Base-by-base conservation (phyloP, 1,140 invertebrate species). In the Lethrus apterus region DNA sequence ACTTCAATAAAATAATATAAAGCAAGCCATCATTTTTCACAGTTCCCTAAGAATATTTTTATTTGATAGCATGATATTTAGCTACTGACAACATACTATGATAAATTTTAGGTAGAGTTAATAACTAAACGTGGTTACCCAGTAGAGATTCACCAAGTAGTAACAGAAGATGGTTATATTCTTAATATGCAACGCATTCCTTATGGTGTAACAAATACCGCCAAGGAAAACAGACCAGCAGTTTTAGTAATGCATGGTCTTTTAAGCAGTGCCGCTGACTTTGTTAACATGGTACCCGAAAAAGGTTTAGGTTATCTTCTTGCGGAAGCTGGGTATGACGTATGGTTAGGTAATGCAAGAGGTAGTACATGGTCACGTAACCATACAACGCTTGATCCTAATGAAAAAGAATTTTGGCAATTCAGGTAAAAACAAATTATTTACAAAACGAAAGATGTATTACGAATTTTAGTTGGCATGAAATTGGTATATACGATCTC, bases 401-500 rank as follows among this genome's bases (percentile, higher is more conserved):
- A 69, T 26, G 23, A 26, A n/a, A 26, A 26, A 26, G 23, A 42
- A 26, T 42, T 42, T 29, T 42, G 40, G 40, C n/a, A 42, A 26
- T 42, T 42, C 18, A 38, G 35, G 35, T 38, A n/a, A 26, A 20
- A 5, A 18, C 10, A 17, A 35, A 14, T n/a, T n/a, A n/a, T 9
- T 19, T 35, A 10, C 33, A 34, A 5, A 10, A 34, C 2, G 8
- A 34, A 34, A 2, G 10, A 2, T 2, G 14, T 2, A 7, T 15
- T 17, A n/a, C 9, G 18, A 38, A 38, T 52, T 50, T 24, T 52
- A 84, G 80, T 52, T 86, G 70, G 70, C 78, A 86, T 59, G 80
- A 87, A 63, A 83, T 86, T 67, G 82, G 79, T 10, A 55, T 68
- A 14, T 79, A 76, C 52, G 85, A 88, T 66, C 51, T 86, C 23